These are phyloP conservation scores for Phalacrocorax pelagicus DNA, from an alignment of 2,113 vertebrate species.

Conservation along the genomic window DNA sequence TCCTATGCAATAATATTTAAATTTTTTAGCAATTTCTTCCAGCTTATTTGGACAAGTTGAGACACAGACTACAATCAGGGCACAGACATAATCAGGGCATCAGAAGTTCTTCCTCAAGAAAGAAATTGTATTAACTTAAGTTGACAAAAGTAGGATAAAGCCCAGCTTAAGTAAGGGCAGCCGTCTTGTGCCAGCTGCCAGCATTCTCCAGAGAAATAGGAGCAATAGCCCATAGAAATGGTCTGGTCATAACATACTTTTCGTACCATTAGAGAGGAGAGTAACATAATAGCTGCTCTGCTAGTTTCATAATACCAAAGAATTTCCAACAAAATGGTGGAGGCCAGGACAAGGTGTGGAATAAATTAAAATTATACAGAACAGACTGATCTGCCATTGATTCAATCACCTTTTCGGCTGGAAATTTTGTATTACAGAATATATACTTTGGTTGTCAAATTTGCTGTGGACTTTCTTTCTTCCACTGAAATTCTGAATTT, in stretches of 20 bases:
- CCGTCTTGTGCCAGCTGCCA: slow-evolving; percentile 3
- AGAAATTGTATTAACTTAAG: neutral
- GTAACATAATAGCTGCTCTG: neutral
- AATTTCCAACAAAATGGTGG: neutral
- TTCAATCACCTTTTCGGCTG: neutral
- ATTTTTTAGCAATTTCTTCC: neutral
- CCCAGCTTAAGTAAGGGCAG: neutral
- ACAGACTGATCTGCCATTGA: neutral
- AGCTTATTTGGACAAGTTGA: neutral
- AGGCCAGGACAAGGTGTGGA: neutral
- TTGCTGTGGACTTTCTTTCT: neutral
- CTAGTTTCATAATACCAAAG: neutral
- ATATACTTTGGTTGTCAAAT: neutral
- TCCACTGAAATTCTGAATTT: neutral
- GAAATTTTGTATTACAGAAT: neutral
- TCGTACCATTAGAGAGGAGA: neutral
- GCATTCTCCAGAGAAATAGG: neutral
- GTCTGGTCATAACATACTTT: neutral
- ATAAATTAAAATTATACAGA: neutral
- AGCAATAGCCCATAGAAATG: neutral
- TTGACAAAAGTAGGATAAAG: neutral
- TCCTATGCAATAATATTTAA: neutral
- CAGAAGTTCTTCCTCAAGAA: neutral
- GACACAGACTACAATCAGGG: neutral
- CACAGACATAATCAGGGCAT: neutral